Conservation (phyloP, 2,888 invertebrate genomes). For the Marronus borbonicus region DNA sequence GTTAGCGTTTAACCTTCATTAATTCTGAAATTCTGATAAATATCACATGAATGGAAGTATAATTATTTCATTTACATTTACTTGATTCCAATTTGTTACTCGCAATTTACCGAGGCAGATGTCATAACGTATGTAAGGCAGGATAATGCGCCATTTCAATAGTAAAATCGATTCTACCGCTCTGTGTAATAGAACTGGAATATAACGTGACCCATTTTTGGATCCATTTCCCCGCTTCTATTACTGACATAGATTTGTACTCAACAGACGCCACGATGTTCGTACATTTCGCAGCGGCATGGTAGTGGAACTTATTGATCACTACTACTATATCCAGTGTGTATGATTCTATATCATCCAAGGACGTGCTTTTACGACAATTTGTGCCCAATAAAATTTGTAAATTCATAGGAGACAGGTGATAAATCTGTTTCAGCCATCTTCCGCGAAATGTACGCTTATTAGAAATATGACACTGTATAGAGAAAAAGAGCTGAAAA, state of each 20-base stretch:
- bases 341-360: not conserved
- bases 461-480: too few species aligned
- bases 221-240: slow-evolving; percentile 12
- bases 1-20: too few species aligned
- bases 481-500: not conserved
- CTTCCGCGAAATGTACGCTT: not conserved
- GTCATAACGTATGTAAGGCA: not conserved
- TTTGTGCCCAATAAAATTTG: not conserved
- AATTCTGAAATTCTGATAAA: too few species aligned
- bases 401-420: not conserved
- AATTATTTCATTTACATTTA: too few species aligned
- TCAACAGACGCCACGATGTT: slow-evolving; percentile 21
- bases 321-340: slow-evolving; percentile 1
- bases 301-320: slow-evolving; percentile 34
- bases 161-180: slow-evolving; percentile 37
- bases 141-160: slow-evolving; percentile 34
- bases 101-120: not conserved
- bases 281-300: slow-evolving; percentile 12
- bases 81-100: not conserved
- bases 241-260: slow-evolving; percentile 43
- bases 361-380: not conserved
- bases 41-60: too few species aligned
- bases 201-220: slow-evolving; percentile 45
- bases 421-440: not conserved
- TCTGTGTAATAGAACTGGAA: slow-evolving; percentile 32